Evolutionary conservation across 2,113 vertebrate species (phyloP).

Genomic region (Pachypanchax playfairii): DNA sequence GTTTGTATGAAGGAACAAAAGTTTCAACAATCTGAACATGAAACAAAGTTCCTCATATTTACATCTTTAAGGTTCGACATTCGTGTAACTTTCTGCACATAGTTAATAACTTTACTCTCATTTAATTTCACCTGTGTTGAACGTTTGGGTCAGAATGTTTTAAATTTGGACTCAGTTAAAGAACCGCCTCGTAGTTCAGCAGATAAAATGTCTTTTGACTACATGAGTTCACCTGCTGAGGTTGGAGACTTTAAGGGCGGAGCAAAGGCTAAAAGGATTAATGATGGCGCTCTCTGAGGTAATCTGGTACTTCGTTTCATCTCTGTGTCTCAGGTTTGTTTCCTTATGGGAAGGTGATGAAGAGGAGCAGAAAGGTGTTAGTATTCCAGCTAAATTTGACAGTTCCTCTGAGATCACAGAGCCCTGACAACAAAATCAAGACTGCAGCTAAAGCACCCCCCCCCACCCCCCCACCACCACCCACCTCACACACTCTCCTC

Average conservation of each 20-base stretch:
- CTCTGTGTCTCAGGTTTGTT: background rate
- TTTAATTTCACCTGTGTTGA: too few relatives aligned
- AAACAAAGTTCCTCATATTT: too few relatives aligned
- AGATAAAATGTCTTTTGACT: background rate
- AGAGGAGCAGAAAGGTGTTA: background rate
- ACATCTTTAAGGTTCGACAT: too few relatives aligned
- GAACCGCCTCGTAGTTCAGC: background rate
- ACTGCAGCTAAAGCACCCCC: background rate
- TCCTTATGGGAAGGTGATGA: background rate
- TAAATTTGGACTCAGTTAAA: too few relatives aligned
- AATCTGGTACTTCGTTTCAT: background rate
- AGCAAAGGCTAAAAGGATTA: constrained; percentile 9
- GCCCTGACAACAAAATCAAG: constrained; percentile 8
- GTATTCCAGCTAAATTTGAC: background rate
- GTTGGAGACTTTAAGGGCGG: background rate
- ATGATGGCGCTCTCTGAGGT: background rate
- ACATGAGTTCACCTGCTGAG: background rate
- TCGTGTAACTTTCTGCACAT: too few relatives aligned
- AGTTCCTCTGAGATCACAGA: constrained; percentile 2
- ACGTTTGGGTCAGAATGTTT: background rate
- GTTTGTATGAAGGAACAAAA: too few relatives aligned
- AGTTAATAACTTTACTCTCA: too few relatives aligned
- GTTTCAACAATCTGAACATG: too few relatives aligned
- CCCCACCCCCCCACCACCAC: background rate
- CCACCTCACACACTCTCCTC: constrained; percentile 5